These are phyloP conservation scores for Leptura quadrifasciata DNA, from an alignment of 2,888 invertebrate genomes.

Conservation along the genomic window DNA sequence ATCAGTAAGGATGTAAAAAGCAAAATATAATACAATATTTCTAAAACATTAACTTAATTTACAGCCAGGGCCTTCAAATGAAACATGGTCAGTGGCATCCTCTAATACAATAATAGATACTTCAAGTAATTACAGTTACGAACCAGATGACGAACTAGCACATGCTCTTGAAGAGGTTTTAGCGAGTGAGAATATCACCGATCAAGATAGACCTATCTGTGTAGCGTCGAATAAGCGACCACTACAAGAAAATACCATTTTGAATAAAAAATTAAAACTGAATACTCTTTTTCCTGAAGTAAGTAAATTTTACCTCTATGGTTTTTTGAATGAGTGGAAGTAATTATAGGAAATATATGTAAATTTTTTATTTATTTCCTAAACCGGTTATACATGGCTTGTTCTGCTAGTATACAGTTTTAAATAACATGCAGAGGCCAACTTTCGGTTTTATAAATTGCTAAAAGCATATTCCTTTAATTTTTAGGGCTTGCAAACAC, in stretches of 20 bases:
- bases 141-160: background rate
- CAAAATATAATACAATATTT: background rate
- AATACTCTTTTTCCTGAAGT: conserved; percentile 7
- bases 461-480: background rate
- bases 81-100: background rate
- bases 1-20: background rate
- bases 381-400: background rate
- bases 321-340: no score
- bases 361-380: background rate
- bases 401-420: background rate
- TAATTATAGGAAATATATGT: no score
- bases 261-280: conserved; percentile 1
- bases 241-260: background rate
- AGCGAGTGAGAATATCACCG: background rate
- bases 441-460: no score
- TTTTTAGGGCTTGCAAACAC: background rate
- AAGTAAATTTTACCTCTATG: no score
- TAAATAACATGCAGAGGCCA: no score
- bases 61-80: background rate
- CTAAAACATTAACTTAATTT: background rate
- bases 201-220: background rate
- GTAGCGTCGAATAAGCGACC: background rate
- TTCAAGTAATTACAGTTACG: background rate
- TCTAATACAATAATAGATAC: background rate
- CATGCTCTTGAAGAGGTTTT: background rate